Evolutionary conservation across 2,797 vertebrate species (phyloP).

Genomic region (Gambusia yucatana): DNA sequence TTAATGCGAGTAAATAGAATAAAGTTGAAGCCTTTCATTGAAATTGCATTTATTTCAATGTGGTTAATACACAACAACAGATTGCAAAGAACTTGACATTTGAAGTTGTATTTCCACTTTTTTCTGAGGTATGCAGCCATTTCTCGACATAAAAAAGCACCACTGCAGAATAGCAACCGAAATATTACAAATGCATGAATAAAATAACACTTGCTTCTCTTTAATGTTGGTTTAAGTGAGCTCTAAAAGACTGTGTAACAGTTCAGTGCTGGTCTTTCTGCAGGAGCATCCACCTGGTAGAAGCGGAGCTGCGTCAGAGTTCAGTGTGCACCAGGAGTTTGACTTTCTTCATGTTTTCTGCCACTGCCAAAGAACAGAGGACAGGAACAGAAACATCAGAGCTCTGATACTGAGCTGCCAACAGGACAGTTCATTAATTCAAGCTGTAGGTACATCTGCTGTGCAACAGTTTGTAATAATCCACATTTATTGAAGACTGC

Average conservation of each 20-base stretch:
- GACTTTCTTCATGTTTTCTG: constrained; percentile 71
- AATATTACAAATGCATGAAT: background rate
- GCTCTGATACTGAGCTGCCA: background rate
- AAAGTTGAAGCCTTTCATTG: background rate
- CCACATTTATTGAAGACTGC: background rate
- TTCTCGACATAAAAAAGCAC: background rate
- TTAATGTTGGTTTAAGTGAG: constrained; percentile 21
- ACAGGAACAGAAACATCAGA: background rate
- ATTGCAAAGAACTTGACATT: background rate
- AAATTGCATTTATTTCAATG: background rate
- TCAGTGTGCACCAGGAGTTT: constrained; percentile 56
- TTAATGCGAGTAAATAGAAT: background rate
- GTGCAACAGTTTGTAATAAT: constrained; percentile 3
- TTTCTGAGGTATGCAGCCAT: background rate
- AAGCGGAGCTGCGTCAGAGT: constrained; percentile 46
- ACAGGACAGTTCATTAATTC: background rate
- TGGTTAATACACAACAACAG: background rate
- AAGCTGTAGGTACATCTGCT: background rate
- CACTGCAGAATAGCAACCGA: background rate
- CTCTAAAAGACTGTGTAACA: constrained; percentile 10
- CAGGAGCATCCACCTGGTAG: background rate
- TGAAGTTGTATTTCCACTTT: background rate
- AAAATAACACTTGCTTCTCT: background rate
- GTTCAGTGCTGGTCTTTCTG: constrained; percentile 1
- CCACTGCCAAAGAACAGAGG: constrained; percentile 58